These are phyloP conservation scores for Molothrus aeneus DNA, from an alignment of 2,797 vertebrate species.

Conservation along the genomic window DNA sequence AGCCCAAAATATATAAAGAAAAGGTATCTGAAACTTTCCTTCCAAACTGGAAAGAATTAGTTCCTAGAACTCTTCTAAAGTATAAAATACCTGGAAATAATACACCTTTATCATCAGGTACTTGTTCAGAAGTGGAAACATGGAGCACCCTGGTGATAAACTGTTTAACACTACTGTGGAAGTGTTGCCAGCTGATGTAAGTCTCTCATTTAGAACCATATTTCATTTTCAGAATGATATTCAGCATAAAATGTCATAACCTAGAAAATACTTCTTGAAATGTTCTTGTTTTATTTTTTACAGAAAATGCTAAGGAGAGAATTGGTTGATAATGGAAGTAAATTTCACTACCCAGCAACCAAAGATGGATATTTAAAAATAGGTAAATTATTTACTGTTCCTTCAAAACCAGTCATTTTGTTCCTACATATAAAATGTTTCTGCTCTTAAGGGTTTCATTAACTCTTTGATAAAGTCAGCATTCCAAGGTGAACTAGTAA, in stretches of 20 bases:
- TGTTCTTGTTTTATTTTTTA: background rate
- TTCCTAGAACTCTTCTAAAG: background rate
- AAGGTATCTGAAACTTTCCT: background rate
- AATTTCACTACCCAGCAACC: slow-evolving; percentile 61
- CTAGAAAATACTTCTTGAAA: background rate
- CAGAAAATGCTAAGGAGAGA: slow-evolving; percentile 51
- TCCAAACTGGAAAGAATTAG: background rate
- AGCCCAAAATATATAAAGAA: background rate
- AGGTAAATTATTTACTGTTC: slow-evolving; percentile 61
- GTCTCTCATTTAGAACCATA: slow-evolving; percentile 45
- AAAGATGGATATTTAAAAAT: slow-evolving; percentile 75
- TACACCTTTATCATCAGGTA: slow-evolving; percentile 72
- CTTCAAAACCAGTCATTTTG: background rate
- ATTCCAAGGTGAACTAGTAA: background rate
- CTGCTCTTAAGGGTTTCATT: background rate
- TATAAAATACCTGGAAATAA: background rate
- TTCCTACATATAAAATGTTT: background rate
- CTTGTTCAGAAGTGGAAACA: slow-evolving; percentile 83
- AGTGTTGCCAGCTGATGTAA: slow-evolving; percentile 79
- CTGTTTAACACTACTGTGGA: slow-evolving; percentile 86
- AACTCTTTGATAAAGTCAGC: background rate
- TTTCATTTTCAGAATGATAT: background rate
- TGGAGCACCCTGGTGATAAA: slow-evolving; percentile 78
- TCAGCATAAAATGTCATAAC: background rate
- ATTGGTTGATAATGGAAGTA: background rate